phyloP scores from a whole-genome alignment of 2,797 vertebrate species.

The Emydoidea blandingii region DNA sequence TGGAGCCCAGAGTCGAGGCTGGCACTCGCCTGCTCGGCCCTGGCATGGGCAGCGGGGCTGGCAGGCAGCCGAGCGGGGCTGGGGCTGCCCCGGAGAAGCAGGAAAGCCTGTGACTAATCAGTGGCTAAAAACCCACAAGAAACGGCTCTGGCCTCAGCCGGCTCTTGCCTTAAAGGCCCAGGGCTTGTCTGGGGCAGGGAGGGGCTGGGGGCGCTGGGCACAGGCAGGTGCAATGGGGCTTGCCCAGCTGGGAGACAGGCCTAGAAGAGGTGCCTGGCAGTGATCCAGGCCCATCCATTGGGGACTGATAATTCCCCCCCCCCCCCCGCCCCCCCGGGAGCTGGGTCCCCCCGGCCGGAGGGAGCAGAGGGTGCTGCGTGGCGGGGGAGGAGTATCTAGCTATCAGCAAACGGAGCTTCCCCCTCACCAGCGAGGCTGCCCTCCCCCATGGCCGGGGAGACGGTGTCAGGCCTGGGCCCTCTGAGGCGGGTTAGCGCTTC shows the following conservation, averaged over 20 bases:
- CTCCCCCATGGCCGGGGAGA: not conserved
- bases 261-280: not conserved
- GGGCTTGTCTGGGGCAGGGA: rapidly evolving
- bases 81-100: not conserved
- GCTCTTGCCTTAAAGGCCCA: not conserved
- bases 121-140: constrained; percentile 37
- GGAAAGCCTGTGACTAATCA: constrained; percentile 38
- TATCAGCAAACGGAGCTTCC: not conserved
- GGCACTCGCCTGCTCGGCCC: not conserved
- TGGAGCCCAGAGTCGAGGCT: not conserved
- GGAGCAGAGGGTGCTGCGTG: no score
- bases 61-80: no score
- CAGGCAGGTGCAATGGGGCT: not conserved
- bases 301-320: no score
- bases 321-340: no score
- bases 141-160: not conserved
- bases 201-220: not conserved
- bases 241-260: not conserved
- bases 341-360: not conserved
- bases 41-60: not conserved
- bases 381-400: no score
- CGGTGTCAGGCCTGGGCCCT: not conserved
- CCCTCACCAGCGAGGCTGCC: no score
- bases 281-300: no score
- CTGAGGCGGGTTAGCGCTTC: not conserved